Evolutionary conservation across 2,113 vertebrate species (phyloP), one percentile per base, ranked within the genome.

Genomic region (Balaenoptera acutorostrata): DNA sequence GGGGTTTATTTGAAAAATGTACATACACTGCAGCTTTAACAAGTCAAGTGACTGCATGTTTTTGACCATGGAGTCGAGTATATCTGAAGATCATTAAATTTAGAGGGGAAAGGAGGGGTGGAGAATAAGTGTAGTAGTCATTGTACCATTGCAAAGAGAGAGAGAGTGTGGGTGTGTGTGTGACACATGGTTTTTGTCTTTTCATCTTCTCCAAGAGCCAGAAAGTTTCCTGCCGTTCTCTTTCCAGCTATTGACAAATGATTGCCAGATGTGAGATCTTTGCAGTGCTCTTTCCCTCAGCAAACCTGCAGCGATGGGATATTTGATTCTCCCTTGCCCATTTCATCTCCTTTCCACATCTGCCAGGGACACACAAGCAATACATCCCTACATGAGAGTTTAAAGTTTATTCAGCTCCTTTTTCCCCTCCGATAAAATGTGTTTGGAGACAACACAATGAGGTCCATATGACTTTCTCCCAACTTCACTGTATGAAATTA

Each of bases 141-240:
- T 99, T 99, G 99, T 99, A 99, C 99, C 98, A 98, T 98, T 98
- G 97, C 98, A 98, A 98, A 98, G 98, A 97, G 98, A 98, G 98
- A 98, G 55, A 21, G 55, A 8, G 55, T 78, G 93, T 57, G 86
- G 52, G 68, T 55, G 93, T 86, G 96, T 69, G 83, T 29, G 95
- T 39, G 88, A 99, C 99, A 99, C 99, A 99, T 99, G 99, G 98
- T 99, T 99, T 99, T 99, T 99, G 99, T 99, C 99, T 99, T 99
- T 99, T 99, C 99, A 99, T 99, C 99, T 99, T 99, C 99, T 98
- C 98, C 98, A 99, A 99, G 99, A 99, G 99, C 99, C 99, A 99
- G 99, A 99, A 99, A 98, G 99, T 99, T 99, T 99, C 99, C 99
- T 99, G 99, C 99, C 98, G 99, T 99, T 99, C 99, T 99, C 99